A percentile compares a stretch with the other conserved stretches of the same genome.
phyloP scores from a whole-genome alignment of 2,113 vertebrate species.

The Eulemur rufifrons region DNA sequence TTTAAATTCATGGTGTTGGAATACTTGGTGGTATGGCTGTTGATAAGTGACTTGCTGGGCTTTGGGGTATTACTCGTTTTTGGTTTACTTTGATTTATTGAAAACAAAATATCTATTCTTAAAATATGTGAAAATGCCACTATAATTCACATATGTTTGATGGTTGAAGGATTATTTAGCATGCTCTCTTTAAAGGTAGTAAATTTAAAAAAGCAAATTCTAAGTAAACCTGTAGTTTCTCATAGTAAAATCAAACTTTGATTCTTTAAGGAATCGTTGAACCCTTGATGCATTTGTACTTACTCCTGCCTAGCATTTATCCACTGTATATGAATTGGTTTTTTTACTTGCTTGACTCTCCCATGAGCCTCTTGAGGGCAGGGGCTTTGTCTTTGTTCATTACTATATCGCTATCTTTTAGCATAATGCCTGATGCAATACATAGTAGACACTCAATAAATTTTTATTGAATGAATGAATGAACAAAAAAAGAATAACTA shows the following conservation, averaged over 20 bases:
- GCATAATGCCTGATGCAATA: background rate
- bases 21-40: background rate
- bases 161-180: background rate
- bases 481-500: background rate
- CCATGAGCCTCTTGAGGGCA: background rate
- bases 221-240: background rate
- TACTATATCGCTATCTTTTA: background rate
- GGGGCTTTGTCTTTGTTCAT: background rate
- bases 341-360: background rate
- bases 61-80: background rate
- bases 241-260: background rate
- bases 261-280: background rate
- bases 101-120: background rate
- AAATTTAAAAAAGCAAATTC: background rate
- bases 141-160: background rate
- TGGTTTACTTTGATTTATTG: background rate
- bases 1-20: background rate
- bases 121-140: slow-evolving; percentile 23
- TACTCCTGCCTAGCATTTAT: background rate
- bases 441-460: background rate
- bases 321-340: background rate
- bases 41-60: background rate
- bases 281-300: background rate
- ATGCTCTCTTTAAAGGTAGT: background rate
- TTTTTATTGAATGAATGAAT: background rate